These are phyloP conservation scores for Tetrao urogallus DNA, from an alignment of 2,113 vertebrate species.

Conservation along the genomic window DNA sequence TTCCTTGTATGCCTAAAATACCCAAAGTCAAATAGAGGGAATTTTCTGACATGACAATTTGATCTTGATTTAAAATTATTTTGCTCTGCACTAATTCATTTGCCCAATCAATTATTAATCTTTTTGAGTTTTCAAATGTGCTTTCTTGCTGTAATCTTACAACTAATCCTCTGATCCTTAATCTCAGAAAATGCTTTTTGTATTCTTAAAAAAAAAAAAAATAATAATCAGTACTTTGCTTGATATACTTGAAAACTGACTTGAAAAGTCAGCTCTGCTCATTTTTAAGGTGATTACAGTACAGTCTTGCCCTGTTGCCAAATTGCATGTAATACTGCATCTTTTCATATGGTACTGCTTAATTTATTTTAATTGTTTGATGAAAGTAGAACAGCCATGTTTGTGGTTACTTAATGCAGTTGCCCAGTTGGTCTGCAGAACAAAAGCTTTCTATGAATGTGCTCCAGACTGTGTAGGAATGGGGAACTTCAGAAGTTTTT, in stretches of 20 bases:
- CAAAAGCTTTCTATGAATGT: neutral
- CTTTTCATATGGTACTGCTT: neutral
- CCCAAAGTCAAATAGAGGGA: constrained; percentile 56
- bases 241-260: constrained; percentile 64
- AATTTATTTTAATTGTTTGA: constrained; percentile 1
- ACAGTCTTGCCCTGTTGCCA: constrained; percentile 26
- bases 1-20: constrained; percentile 45
- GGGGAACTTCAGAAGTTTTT: neutral
- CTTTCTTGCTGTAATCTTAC: constrained; percentile 99
- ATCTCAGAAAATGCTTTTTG: constrained; percentile 73
- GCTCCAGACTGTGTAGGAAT: neutral
- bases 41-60: constrained; percentile 58
- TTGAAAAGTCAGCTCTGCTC: constrained; percentile 59
- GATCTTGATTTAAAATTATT: constrained; percentile 73
- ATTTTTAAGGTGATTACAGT: constrained; percentile 29
- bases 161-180: constrained; percentile 88
- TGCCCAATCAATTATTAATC: constrained; percentile 85
- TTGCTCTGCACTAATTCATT: constrained; percentile 83
- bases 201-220: neutral
- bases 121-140: constrained; percentile 73
- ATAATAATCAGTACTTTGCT: constrained; percentile 60
- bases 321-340: constrained; percentile 4
- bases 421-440: neutral
- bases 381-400: neutral
- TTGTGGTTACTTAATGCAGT: neutral